Evolutionary conservation across 2,888 invertebrate species (phyloP), one percentile per base, ranked within the genome.

Genomic region (Drosophila antonietae): DNA sequence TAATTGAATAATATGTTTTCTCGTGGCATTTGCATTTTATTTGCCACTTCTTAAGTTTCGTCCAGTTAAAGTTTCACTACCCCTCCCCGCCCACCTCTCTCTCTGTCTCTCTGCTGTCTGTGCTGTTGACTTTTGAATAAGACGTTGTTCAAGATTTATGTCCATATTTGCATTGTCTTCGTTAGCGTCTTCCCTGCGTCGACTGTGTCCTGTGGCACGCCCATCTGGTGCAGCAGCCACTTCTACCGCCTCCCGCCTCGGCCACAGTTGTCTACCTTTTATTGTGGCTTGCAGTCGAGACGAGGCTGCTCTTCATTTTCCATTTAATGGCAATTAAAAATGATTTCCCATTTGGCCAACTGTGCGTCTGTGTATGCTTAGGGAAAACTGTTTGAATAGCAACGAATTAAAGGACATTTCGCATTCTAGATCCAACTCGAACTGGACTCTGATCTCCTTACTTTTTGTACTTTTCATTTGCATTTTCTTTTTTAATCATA

Each of bases 131-230:
- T 81, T 39, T 53, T 71, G 77, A 68, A 73, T 60, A 82, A 81
- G 70, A 74, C 70, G 68, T 67, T 67, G 53, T 63, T 75, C 60
- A 69, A 87, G 82, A 87, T 89, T 88, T 88, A 88, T 85, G 76
- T 81, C 77, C 75, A 76, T 78, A 75, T 85, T 85, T 87, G 85
- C 88, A 81, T 89, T 89, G 90, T 88, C 89, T 84, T 75, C 51
- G 68, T 55, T 52, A 61, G 53, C 51, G 65, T 68, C 89, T 80
- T 71, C 62, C 70, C 56, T 49, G 52, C 57, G 65, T 74, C 23
- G 60, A 23, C 28, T 46, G 46, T 28, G 46, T 46, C 23, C 15
- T 46, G 23, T 46, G 46, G 23, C 65, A 78, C 80, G 78, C 78
- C 80, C 71, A 73, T 41, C 60, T 60, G 53, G 20, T 10, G 44